A percentile compares a stretch with the other conserved stretches of the same genome.
These are phyloP conservation scores for Ligdia adustata DNA, from an alignment of 2,888 invertebrate genomes.

Conservation along the genomic window DNA sequence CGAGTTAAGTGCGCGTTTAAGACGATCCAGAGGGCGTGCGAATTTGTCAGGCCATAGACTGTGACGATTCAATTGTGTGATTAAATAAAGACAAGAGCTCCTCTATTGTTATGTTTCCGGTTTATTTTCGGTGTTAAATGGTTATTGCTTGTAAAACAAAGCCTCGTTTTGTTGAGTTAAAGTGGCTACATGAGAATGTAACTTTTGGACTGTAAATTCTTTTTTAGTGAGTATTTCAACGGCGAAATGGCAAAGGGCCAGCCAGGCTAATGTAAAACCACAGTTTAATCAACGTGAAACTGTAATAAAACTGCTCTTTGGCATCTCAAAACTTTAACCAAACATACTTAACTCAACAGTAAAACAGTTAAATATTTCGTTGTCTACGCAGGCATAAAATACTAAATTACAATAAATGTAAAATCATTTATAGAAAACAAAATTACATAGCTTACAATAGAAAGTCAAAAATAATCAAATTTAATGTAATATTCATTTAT, in stretches of 20 bases:
- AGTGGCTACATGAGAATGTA: conserved; percentile 9
- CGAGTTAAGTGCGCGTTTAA: conserved; percentile 80
- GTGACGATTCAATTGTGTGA: conserved; percentile 74
- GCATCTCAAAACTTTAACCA: too few species aligned
- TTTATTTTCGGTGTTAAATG: conserved; percentile 42
- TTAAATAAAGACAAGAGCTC: conserved; percentile 77
- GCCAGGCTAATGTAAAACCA: not conserved
- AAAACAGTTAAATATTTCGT: too few species aligned
- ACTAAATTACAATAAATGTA: too few species aligned
- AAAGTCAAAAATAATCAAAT: too few species aligned
- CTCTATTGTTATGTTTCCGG: conserved; percentile 50
- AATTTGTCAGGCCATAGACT: conserved; percentile 78
- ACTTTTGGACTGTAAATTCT: not conserved
- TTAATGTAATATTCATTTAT: too few species aligned
- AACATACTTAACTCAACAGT: too few species aligned
- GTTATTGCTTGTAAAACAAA: conserved; percentile 29
- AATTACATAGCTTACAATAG: too few species aligned
- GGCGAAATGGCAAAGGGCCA: not conserved
- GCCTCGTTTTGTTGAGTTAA: conserved; percentile 18
- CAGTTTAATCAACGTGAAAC: too few species aligned
- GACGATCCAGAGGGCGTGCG: conserved; percentile 81
- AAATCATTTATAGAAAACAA: too few species aligned
- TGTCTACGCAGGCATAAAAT: too few species aligned
- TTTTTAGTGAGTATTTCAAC: too few species aligned
- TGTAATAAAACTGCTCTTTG: too few species aligned